A percentile compares a stretch with the other conserved stretches of the same genome.
phyloP scores from a whole-genome alignment of 2,113 vertebrate species.

The Dascyllus trimaculatus region DNA sequence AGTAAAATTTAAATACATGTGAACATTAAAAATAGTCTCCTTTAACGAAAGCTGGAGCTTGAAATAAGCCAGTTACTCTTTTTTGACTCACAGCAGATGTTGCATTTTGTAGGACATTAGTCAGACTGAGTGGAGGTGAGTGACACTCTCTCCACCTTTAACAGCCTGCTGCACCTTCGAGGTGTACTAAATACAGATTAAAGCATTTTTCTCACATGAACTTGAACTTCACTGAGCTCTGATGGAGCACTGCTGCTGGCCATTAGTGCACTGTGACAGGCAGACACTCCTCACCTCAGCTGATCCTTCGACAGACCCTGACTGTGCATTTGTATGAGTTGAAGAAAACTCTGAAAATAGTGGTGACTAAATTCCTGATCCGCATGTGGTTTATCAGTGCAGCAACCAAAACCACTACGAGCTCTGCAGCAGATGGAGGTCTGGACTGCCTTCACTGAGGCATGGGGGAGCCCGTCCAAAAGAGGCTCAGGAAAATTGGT shows the following conservation, averaged over 20 bases:
- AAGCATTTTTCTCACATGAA: background rate
- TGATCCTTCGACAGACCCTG: conserved; percentile 43
- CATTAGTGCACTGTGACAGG: conserved; percentile 28
- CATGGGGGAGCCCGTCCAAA: conserved; percentile 69
- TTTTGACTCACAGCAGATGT: conserved; percentile 43
- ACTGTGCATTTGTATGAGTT: conserved; percentile 46
- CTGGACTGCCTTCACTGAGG: conserved; percentile 76
- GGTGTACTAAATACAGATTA: background rate
- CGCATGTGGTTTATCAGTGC: conserved; percentile 78
- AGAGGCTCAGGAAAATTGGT: conserved; percentile 78
- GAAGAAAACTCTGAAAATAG: conserved; percentile 48
- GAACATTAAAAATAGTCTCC: conserved; percentile 62
- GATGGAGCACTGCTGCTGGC: conserved; percentile 3
- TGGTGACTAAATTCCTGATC: conserved; percentile 69
- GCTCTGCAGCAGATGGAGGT: conserved; percentile 81
- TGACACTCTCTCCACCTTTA: background rate
- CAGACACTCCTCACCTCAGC: conserved; percentile 53
- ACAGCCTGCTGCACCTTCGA: background rate
- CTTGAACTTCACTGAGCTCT: background rate
- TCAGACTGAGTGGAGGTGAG: conserved; percentile 23
- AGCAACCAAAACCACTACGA: conserved; percentile 63
- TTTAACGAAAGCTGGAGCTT: conserved; percentile 38
- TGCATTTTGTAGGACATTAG: conserved; percentile 37
- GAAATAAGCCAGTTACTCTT: conserved; percentile 39
- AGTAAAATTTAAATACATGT: conserved; percentile 64